These are phyloP conservation scores for Tenthredo distinguenda DNA, from an alignment of 2,888 invertebrate species.

Conservation along the genomic window DNA sequence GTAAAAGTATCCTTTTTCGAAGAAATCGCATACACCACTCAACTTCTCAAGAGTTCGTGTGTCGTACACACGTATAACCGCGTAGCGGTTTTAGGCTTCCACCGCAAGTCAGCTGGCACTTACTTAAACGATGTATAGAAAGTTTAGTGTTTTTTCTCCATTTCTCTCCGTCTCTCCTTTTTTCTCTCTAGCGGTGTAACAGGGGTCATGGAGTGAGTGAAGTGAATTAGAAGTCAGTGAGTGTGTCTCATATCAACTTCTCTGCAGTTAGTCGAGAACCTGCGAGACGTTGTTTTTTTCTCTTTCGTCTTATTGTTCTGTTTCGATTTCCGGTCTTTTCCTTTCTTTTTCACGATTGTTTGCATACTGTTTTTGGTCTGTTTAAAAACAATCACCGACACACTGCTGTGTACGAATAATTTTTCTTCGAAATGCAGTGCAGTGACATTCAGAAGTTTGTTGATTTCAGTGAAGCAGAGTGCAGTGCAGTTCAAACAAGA, in stretches of 20 bases:
- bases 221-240: constrained; percentile 28
- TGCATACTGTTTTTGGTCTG: not conserved
- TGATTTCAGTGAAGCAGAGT: not conserved
- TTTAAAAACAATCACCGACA: not conserved
- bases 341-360: not conserved
- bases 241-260: not conserved
- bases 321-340: not conserved
- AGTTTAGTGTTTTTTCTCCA: not conserved
- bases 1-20: not conserved
- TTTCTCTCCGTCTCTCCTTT: not conserved
- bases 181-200: not conserved
- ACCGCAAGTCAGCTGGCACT: constrained; percentile 3
- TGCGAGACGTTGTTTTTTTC: not conserved
- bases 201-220: constrained; percentile 17
- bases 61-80: not conserved
- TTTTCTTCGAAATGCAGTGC: not conserved
- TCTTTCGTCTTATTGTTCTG: not conserved
- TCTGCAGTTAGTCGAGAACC: not conserved
- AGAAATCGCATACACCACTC: not conserved
- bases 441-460: not conserved
- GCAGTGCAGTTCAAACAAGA: not conserved
- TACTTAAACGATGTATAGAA: not conserved
- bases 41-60: not conserved
- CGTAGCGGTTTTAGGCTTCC: not conserved
- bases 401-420: not conserved